Base-by-base conservation (phyloP, 2,888 invertebrate species). In the Blastobasis lacticolella region DNA sequence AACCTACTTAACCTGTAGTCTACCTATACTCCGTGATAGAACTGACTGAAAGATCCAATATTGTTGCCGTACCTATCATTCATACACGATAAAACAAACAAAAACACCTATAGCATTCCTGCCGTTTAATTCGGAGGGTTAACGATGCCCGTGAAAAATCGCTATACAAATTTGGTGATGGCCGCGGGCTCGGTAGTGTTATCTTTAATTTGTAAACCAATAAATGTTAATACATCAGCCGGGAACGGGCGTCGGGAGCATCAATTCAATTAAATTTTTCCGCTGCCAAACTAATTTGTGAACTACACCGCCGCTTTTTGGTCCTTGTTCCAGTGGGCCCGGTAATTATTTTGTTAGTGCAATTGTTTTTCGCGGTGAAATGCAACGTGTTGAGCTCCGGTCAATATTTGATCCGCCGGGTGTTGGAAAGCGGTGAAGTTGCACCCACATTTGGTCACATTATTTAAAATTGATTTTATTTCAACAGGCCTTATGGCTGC, bases 121-220 rank as follows among this genome's bases (percentile, higher is more conserved):
- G 23, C 23, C 23, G 23, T 23, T 23, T 23, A 23, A 23, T 23
- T 23, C 23, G 23, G 23, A 23, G 23, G 23, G 23, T 23, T 23
- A 23, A 23, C 23, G 23, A 23, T 69, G 70, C 65, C 63, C 58
- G 54, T 54, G 61, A 75, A 75, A 81, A 80, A 71, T 71, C 69
- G 64, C 64, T 66, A 59, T 61, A 61, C 68, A 67, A 71, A 71
- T 72, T 62, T 54, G 53, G 51, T 58, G 53, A 60, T 57, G 63
- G 45, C 59, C 56, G 58, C 65, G 59, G 53, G 57, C 63, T 66
- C 59, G 62, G 67, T 69, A 66, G 70, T 65, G 77, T 75, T 76
- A 82, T 81, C 81, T 88, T 86, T 81, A 86, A 85, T 85, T 82
- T 82, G 84, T 80, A 77, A 85, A 81, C 78, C 85, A 86, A 88